Percentiles rank a stretch among this genome's conserved stretches.
Conservation (phyloP, 2,797 vertebrate species). For the Megalops cyprinoides region DNA sequence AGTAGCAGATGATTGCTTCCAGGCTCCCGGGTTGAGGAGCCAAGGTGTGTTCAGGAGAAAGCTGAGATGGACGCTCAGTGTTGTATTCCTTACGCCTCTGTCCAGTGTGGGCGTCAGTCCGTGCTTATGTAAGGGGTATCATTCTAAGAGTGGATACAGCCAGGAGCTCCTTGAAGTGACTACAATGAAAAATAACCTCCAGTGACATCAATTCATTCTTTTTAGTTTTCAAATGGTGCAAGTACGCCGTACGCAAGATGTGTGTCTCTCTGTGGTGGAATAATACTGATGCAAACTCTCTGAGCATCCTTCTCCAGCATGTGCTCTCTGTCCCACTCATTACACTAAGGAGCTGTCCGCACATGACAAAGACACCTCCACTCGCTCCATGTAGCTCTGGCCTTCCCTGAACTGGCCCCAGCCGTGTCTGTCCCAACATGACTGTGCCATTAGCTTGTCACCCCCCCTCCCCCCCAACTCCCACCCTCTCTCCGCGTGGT, state of each 20-base stretch:
- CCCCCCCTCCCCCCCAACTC: too few relatives aligned
- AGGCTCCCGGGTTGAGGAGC: conserved; percentile 53
- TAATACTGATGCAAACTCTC: neutral
- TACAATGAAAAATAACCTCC: too few relatives aligned
- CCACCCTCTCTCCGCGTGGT: too few relatives aligned
- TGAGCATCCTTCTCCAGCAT: neutral
- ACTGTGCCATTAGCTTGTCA: neutral
- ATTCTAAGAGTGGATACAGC: neutral
- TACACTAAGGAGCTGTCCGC: neutral
- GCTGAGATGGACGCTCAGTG: neutral
- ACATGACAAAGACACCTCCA: neutral
- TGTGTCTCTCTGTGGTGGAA: neutral
- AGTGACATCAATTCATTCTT: too few relatives aligned
- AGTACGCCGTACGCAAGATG: neutral
- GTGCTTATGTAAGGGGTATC: neutral
- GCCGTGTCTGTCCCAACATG: neutral
- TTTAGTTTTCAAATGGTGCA: too few relatives aligned
- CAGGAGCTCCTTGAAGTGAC: too few relatives aligned
- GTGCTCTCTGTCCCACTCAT: neutral
- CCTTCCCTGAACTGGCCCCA: neutral
- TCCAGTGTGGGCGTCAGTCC: neutral
- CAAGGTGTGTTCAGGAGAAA: neutral
- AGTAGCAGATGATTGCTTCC: conserved; percentile 73
- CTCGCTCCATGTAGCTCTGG: neutral
- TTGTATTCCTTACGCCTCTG: neutral